Base-by-base conservation (phyloP, 2,888 invertebrate genomes). In the Polydrusus tereticollis region DNA sequence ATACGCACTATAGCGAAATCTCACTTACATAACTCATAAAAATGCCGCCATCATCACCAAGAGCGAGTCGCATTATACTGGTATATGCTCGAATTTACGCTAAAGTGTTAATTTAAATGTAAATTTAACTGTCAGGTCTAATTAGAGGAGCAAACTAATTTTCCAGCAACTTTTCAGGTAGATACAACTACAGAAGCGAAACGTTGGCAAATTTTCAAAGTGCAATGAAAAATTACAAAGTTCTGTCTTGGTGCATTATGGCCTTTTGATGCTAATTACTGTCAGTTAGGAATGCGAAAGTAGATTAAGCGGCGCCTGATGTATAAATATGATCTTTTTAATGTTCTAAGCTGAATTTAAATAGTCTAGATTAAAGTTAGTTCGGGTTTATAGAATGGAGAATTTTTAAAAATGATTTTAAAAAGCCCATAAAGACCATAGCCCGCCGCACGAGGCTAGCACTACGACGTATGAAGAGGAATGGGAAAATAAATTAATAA, bases 81-180 rank as follows among this genome's bases (percentile, higher is more conserved):
- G 60, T 62, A 52, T 52, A 58, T 45, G 50, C 67, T 47, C 67
- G 47, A 67, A 59, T 67, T 67, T 67, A 36, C 58, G 33, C 59
- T 7, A 60, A 68, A 60, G 68, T 59, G 68, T 68, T 68, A 59
- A 68, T 68, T 68, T 68, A 68, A 68, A 68, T 68, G 68, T 68
- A 68, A 68, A 68, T 68, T 59, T 62, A 60, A 60, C 68, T 68
- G 68, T 60, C 68, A 50, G 26, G 14, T 68, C 60, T 68, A 68
- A 68, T 68, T 68, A 68, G 60, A 68, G 41, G 23, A 68, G 55
- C 60, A 41, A 68, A 68, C 68, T 68, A 52, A 60, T 68, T 68
- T 60, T 60, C 60, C 52, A 60, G 68, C 16, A 52, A 60, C 68
- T 60, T 68, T 68, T 68, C 59, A 68, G 67, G 52, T 64, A 64